A percentile compares a stretch with the other conserved stretches of the same genome.
phyloP scores from a whole-genome alignment of 2,888 invertebrate genomes.

The Agrilus mali region DNA sequence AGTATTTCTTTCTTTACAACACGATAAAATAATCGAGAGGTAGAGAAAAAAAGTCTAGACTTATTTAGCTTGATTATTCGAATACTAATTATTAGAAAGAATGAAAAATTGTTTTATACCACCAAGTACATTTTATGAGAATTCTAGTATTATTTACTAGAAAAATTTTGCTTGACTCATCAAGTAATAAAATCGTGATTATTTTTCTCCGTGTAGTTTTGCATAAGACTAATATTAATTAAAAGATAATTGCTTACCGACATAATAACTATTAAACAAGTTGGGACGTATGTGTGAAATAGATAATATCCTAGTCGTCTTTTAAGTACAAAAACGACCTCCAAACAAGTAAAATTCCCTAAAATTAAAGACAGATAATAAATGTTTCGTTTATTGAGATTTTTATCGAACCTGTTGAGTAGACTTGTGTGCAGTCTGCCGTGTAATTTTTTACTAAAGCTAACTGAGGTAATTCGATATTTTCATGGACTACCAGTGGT shows the following conservation, averaged over 20 bases:
- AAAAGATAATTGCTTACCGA: conserved; percentile 47
- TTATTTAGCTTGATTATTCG: too few relatives aligned
- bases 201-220: too few relatives aligned
- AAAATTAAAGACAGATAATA: conserved; percentile 14
- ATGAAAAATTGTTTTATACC: too few relatives aligned
- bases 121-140: too few relatives aligned
- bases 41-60: too few relatives aligned
- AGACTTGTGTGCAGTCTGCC: conserved; percentile 84
- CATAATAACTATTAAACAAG: conserved; percentile 90
- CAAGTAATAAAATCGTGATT: too few relatives aligned
- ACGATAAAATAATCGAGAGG: too few relatives aligned
- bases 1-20: too few relatives aligned
- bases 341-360: conserved; percentile 87
- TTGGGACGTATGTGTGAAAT: conserved; percentile 89
- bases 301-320: conserved; percentile 82
- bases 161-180: too few relatives aligned
- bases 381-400: conserved; percentile 8
- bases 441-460: conserved; percentile 75
- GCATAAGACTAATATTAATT: background rate
- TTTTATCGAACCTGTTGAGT: conserved; percentile 60
- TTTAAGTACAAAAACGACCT: conserved; percentile 81
- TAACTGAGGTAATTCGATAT: conserved; percentile 83
- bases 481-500: conserved; percentile 77
- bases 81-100: too few relatives aligned
- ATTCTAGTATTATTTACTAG: too few relatives aligned